Evolutionary conservation across 2,888 invertebrate species (phyloP).

Genomic region (Laothoe populi): DNA sequence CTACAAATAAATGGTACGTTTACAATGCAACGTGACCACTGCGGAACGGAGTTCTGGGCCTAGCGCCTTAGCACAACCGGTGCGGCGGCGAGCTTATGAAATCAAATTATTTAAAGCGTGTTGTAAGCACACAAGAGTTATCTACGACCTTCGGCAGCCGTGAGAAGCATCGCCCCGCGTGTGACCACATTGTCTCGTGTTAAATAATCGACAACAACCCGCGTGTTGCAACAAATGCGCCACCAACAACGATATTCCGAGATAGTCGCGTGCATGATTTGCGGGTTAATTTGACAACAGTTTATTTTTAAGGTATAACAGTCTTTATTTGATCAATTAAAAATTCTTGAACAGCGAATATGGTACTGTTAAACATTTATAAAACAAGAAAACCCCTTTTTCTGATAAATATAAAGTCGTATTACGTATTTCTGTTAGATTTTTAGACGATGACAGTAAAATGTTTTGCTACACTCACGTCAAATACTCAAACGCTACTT

Average conservation of each 20-base stretch:
- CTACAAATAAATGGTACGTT: slow-evolving; percentile 15
- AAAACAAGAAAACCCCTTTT: neutral
- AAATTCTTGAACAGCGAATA: neutral
- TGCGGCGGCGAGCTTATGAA: slow-evolving; percentile 60
- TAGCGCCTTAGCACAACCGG: too few species aligned
- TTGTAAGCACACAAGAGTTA: slow-evolving; percentile 74
- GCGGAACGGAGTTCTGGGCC: neutral
- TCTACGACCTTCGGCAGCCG: slow-evolving; percentile 80
- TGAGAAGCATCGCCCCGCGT: slow-evolving; percentile 75
- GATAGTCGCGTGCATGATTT: slow-evolving; percentile 60
- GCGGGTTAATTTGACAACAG: neutral
- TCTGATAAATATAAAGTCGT: neutral
- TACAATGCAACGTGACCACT: neutral
- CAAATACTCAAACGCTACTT: too few species aligned
- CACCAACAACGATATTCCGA: slow-evolving; percentile 60
- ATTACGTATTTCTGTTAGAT: neutral
- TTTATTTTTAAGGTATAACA: neutral
- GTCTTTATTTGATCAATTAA: neutral
- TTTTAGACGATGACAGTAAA: neutral
- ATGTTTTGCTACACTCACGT: neutral
- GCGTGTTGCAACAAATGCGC: slow-evolving; percentile 63
- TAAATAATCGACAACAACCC: slow-evolving; percentile 79
- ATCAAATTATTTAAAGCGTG: slow-evolving; percentile 80
- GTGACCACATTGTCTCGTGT: slow-evolving; percentile 79
- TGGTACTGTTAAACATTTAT: neutral